Percentiles rank a stretch among this genome's conserved stretches.
Evolutionary conservation across 2,888 invertebrate genomes (phyloP).

Genomic region (Amiota communis): DNA sequence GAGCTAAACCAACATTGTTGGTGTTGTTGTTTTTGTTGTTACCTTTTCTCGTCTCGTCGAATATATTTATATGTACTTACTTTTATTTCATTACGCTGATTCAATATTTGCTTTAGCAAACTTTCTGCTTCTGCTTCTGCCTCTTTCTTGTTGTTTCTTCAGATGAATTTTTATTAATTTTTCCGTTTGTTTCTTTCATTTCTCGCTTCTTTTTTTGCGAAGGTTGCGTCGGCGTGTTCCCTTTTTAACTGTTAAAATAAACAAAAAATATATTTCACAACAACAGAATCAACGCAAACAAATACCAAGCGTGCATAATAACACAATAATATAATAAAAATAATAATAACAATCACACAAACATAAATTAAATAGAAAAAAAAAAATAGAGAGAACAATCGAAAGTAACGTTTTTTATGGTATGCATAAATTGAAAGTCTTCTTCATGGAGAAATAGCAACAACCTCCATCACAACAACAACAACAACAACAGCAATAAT

Average conservation of each 20-base stretch:
- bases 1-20: background rate
- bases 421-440: constrained; percentile 38
- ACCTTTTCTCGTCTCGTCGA: constrained; percentile 39
- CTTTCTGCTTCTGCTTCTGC: background rate
- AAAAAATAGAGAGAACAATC: background rate
- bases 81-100: constrained; percentile 26
- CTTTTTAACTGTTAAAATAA: constrained; percentile 52
- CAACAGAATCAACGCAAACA: background rate
- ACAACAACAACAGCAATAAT: background rate
- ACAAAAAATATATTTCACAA: constrained; percentile 23
- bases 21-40: background rate
- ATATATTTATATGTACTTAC: constrained; percentile 37
- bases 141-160: background rate
- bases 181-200: constrained; percentile 6
- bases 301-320: constrained; percentile 2
- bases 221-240: constrained; percentile 44
- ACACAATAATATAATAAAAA: background rate
- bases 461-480: constrained; percentile 17
- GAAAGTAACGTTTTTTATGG: background rate
- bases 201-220: constrained; percentile 51
- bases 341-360: background rate
- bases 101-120: constrained; percentile 24
- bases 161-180: background rate
- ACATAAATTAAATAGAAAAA: constrained; percentile 2
- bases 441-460: constrained; percentile 22